These are phyloP conservation scores for Neotragus moschatus DNA, from an alignment of 2,113 vertebrate genomes.

Conservation along the genomic window DNA sequence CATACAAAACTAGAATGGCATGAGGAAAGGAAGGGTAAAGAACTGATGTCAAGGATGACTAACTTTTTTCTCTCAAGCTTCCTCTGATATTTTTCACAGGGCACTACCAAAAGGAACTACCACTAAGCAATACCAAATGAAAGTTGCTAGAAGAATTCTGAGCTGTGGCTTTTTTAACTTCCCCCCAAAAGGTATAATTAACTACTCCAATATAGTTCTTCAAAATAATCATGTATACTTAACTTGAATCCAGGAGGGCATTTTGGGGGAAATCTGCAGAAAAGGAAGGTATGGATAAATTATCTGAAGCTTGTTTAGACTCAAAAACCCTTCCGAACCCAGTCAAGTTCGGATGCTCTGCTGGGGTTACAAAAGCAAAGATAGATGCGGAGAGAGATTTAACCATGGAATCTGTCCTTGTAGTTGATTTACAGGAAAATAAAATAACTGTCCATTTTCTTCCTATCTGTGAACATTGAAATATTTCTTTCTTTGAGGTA, in stretches of 20 bases:
- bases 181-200: too few species aligned
- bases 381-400: slow-evolving; percentile 30
- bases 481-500: slow-evolving; percentile 57
- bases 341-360: slow-evolving; percentile 40
- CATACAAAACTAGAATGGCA: slow-evolving; percentile 49
- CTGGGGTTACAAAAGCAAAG: slow-evolving; percentile 17
- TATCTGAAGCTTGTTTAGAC: slow-evolving; percentile 55
- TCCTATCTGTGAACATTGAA: slow-evolving; percentile 40
- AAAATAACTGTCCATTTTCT: slow-evolving; percentile 46
- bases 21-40: slow-evolving; percentile 44
- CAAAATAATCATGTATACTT: too few species aligned
- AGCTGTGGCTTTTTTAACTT: slow-evolving; percentile 55
- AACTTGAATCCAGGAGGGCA: slow-evolving; percentile 36
- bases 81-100: slow-evolving; percentile 59
- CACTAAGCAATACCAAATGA: slow-evolving; percentile 54
- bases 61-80: slow-evolving; percentile 59
- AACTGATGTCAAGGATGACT: slow-evolving; percentile 44
- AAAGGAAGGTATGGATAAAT: slow-evolving; percentile 56
- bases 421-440: slow-evolving; percentile 36
- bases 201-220: too few species aligned
- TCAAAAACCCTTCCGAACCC: slow-evolving; percentile 35
- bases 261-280: slow-evolving; percentile 40
- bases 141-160: slow-evolving; percentile 52
- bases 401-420: slow-evolving; percentile 29
- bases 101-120: slow-evolving; percentile 51